phyloP scores from a whole-genome alignment of 2,797 vertebrate genomes.

The Hylomyscus alleni region DNA sequence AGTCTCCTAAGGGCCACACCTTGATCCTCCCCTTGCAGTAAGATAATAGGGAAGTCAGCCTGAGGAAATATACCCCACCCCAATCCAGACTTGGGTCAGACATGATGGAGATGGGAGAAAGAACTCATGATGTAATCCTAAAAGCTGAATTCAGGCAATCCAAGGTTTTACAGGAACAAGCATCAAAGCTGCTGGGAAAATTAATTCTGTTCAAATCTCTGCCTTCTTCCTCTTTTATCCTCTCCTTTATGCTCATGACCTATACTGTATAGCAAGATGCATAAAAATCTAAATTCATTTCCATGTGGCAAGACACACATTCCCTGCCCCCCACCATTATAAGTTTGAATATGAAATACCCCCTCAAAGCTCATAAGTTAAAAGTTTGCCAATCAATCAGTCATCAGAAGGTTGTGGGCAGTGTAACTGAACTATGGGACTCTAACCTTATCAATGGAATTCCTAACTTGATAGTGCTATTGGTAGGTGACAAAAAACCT shows the following conservation, averaged over 20 bases:
- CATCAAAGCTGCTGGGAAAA: conserved; percentile 35
- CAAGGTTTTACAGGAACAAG: conserved; percentile 63
- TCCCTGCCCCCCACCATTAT: not conserved
- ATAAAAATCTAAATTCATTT: conserved; percentile 5
- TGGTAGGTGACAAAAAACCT: not conserved
- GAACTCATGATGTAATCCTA: not conserved
- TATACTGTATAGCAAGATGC: not conserved
- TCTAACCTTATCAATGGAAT: not conserved
- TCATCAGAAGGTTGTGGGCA: not conserved
- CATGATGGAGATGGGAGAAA: not conserved
- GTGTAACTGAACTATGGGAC: not conserved
- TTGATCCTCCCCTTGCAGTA: not conserved
- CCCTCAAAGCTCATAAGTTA: not conserved
- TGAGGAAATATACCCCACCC: not conserved
- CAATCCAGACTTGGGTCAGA: not conserved
- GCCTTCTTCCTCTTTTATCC: not conserved
- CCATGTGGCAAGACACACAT: not conserved
- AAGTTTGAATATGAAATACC: not conserved
- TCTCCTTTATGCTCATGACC: not conserved
- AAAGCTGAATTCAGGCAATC: conserved; percentile 16
- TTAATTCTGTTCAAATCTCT: conserved; percentile 12
- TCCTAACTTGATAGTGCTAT: not conserved
- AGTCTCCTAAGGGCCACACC: not conserved
- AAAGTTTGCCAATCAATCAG: not conserved
- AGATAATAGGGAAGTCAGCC: not conserved